Percentiles rank a stretch among this genome's conserved stretches.
Conservation (phyloP, 2,888 invertebrate species). For the Danaus chrysippus region DNA sequence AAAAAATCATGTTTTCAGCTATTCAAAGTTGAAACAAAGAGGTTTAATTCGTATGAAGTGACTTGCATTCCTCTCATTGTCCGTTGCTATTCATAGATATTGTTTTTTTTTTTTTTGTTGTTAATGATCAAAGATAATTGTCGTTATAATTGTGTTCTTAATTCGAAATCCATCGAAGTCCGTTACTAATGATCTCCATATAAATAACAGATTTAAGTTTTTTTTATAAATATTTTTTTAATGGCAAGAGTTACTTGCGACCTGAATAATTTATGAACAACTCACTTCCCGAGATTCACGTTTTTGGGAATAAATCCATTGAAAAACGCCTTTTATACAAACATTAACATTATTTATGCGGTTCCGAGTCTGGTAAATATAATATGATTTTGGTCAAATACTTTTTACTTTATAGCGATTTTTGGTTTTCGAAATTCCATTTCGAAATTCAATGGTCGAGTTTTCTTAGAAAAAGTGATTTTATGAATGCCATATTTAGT, state of each 20-base stretch:
- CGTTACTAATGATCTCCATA: conserved; percentile 47
- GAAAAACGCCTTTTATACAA: conserved; percentile 68
- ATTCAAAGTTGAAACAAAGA: conserved; percentile 69
- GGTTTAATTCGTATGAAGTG: conserved; percentile 74
- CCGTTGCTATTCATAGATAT: conserved; percentile 60
- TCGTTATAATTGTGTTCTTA: conserved; percentile 60
- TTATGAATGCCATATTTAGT: conserved; percentile 54
- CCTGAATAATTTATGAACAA: conserved; percentile 71
- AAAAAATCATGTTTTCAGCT: conserved; percentile 67
- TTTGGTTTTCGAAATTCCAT: conserved; percentile 24
- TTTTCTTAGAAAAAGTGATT: conserved; percentile 47
- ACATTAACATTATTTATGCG: conserved; percentile 67
- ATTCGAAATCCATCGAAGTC: conserved; percentile 45
- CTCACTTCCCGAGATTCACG: conserved; percentile 63
- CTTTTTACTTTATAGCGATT: conserved; percentile 23
- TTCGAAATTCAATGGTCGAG: conserved; percentile 29
- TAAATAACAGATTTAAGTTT: conserved; percentile 36
- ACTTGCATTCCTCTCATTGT: conserved; percentile 71
- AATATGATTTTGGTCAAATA: conserved; percentile 28
- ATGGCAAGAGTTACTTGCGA: conserved; percentile 21
- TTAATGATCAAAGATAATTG: conserved; percentile 55
- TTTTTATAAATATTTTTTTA: conserved; percentile 27
- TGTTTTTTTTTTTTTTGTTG: conserved; percentile 59
- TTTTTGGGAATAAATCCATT: conserved; percentile 70
- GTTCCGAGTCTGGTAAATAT: conserved; percentile 26